phyloP scores from a whole-genome alignment of 2,113 vertebrate genomes.

The Apaloderma vittatum region DNA sequence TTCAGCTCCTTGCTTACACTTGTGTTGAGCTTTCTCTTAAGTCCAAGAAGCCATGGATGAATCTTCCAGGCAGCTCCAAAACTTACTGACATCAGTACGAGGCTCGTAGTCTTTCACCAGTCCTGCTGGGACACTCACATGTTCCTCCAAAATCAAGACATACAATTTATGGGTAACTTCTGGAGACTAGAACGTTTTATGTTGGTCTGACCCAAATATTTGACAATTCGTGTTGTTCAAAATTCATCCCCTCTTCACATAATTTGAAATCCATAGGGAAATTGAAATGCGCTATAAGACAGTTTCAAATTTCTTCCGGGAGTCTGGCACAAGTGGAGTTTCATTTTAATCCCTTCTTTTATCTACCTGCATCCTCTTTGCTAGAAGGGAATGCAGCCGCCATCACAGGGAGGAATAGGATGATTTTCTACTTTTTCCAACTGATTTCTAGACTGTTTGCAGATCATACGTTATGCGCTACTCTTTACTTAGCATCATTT shows the following conservation, averaged over 20 bases:
- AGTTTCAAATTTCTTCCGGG: constrained; percentile 2
- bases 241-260: not conserved
- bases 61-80: not conserved
- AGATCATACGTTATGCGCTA: not conserved
- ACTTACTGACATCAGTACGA: not conserved
- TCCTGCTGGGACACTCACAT: not conserved
- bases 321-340: not conserved
- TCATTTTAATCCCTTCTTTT: not conserved
- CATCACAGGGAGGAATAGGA: accelerated
- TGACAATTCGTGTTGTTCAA: constrained; percentile 1
- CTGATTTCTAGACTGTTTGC: not conserved
- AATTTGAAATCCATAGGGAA: constrained; percentile 41
- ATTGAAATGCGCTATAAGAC: not conserved
- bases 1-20: not conserved
- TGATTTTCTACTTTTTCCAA: not conserved
- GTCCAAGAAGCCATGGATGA: not conserved
- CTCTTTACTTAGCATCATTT: not conserved
- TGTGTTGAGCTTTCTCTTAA: accelerated
- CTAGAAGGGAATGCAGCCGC: not conserved
- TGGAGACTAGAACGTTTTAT: not conserved
- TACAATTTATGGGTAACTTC: constrained; percentile 8
- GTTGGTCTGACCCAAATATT: constrained; percentile 25
- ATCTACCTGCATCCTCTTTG: not conserved
- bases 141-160: not conserved
- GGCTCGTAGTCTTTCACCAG: not conserved